Evolutionary conservation across 2,888 invertebrate species (phyloP).

Genomic region (Scaptomyza caliginosa): DNA sequence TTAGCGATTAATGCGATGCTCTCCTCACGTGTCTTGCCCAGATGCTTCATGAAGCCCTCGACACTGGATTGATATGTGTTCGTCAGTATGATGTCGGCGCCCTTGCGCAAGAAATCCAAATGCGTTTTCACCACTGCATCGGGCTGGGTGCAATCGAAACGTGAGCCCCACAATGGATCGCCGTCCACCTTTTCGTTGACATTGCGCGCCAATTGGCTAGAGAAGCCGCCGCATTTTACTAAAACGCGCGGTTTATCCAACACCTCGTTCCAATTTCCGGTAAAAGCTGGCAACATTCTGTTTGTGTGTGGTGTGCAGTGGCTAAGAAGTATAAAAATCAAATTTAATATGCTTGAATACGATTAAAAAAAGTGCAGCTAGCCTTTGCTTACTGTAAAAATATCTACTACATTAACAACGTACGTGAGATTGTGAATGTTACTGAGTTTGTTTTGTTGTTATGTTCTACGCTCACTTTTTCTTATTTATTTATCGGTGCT

Average conservation of each 20-base stretch:
- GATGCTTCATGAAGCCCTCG: constrained; percentile 89
- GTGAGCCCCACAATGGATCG: constrained; percentile 95
- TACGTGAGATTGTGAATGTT: constrained; percentile 54
- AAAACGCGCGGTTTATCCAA: constrained; percentile 78
- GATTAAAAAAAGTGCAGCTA: neutral
- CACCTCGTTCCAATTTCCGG: constrained; percentile 18
- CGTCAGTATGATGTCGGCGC: constrained; percentile 94
- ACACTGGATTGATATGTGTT: constrained; percentile 95
- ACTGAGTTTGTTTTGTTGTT: constrained; percentile 47
- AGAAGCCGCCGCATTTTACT: constrained; percentile 90
- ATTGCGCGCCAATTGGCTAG: constrained; percentile 90
- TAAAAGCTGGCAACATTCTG: constrained; percentile 24
- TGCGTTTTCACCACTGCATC: constrained; percentile 91
- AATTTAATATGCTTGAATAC: neutral
- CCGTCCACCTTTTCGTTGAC: constrained; percentile 90
- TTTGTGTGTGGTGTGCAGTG: neutral
- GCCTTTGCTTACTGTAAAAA: neutral
- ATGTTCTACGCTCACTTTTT: constrained; percentile 39
- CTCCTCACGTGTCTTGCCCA: constrained; percentile 88
- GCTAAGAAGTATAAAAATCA: constrained; percentile 13
- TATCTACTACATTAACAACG: constrained; percentile 4
- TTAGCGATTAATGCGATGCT: constrained; percentile 89
- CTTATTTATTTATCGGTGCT: constrained; percentile 39
- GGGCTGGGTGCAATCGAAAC: constrained; percentile 90
- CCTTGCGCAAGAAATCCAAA: constrained; percentile 91